Evolutionary conservation across 2,888 invertebrate genomes (phyloP).

Genomic region (Chorisops tibialis): DNA sequence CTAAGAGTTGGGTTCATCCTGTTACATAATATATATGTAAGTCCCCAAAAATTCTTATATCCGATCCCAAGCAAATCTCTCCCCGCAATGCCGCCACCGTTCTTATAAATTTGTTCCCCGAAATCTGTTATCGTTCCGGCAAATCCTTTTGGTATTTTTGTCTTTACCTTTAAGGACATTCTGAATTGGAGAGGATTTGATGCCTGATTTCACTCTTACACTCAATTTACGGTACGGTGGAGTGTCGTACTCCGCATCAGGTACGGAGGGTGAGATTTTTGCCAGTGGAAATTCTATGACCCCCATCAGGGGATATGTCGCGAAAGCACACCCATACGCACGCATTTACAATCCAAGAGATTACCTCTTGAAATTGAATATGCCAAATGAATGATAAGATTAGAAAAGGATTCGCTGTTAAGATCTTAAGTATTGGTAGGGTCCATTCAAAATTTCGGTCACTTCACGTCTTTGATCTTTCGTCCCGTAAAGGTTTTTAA

Average conservation of each 20-base stretch:
- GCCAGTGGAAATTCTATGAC: background rate
- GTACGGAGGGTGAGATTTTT: background rate
- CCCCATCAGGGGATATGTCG: background rate
- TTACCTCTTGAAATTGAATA: background rate
- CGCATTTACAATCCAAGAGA: background rate
- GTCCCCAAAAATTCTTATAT: too few species aligned
- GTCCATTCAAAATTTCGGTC: slow-evolving; percentile 19
- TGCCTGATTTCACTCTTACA: slow-evolving; percentile 28
- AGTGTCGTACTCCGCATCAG: background rate
- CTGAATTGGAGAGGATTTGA: slow-evolving; percentile 27
- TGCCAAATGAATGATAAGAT: slow-evolving; percentile 22
- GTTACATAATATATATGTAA: too few species aligned
- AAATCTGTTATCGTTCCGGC: slow-evolving; percentile 25
- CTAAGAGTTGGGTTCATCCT: too few species aligned
- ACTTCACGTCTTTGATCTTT: slow-evolving; percentile 20
- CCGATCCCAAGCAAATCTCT: background rate
- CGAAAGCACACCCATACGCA: slow-evolving; percentile 21
- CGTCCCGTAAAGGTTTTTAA: slow-evolving; percentile 5
- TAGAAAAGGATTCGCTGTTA: slow-evolving; percentile 30
- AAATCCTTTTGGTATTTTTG: slow-evolving; percentile 34
- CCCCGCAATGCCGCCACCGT: background rate
- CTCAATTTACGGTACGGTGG: slow-evolving; percentile 19
- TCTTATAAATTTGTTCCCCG: background rate
- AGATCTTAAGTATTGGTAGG: slow-evolving; percentile 31
- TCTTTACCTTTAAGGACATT: slow-evolving; percentile 31